These are phyloP conservation scores for Schizaphis graminum DNA, from an alignment of 2,888 invertebrate species.

Conservation along the genomic window DNA sequence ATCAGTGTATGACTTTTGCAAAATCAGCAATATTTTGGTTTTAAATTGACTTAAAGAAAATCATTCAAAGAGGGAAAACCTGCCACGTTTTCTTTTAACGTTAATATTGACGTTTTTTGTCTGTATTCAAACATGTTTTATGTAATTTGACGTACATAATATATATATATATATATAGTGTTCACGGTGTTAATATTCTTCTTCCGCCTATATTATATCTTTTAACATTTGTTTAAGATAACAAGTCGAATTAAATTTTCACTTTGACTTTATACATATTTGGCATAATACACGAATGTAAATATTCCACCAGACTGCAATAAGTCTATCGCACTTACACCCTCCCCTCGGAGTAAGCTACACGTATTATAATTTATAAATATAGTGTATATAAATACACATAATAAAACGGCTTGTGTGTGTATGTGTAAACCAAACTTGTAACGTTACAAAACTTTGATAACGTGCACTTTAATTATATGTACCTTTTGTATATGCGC, in stretches of 20 bases:
- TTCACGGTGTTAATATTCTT: background rate
- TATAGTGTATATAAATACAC: background rate
- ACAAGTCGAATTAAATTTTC: background rate
- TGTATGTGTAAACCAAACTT: background rate
- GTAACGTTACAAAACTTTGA: constrained; percentile 26
- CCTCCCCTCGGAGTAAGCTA: background rate
- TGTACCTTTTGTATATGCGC: background rate
- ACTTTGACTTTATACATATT: background rate
- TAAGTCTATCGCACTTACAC: background rate
- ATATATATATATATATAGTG: background rate
- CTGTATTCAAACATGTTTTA: background rate
- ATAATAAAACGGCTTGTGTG: background rate
- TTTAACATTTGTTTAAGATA: background rate
- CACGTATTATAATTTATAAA: background rate
- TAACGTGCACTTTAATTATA: constrained; percentile 37
- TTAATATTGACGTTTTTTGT: background rate
- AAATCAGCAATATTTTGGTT: background rate
- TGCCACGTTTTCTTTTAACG: background rate
- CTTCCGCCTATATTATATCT: background rate
- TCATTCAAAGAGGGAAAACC: background rate
- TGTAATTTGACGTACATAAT: background rate
- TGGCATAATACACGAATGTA: background rate
- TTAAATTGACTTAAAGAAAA: background rate
- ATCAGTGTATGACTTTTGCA: background rate
- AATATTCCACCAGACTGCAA: background rate